Conservation (phyloP, 1,140 invertebrate genomes). For the Drosophila funebris region DNA sequence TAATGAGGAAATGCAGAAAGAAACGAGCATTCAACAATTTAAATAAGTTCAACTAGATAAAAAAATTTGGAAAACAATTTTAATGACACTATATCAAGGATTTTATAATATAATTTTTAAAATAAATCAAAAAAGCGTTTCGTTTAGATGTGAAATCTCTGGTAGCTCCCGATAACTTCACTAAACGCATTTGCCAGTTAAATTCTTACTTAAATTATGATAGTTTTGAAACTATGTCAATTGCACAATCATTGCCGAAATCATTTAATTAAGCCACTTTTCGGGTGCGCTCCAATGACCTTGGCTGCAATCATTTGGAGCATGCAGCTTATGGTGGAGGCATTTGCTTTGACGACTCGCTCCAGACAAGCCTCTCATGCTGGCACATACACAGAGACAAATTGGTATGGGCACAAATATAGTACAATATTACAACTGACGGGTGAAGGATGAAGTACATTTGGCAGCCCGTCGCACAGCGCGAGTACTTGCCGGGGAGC, state of each 20-base stretch:
- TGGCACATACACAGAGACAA: slow-evolving; percentile 14
- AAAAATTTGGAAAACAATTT: background rate
- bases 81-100: background rate
- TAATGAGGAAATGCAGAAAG: background rate
- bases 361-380: background rate
- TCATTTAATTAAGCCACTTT: slow-evolving; percentile 37
- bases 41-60: slow-evolving; percentile 3
- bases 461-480: slow-evolving; percentile 51
- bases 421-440: slow-evolving; percentile 51
- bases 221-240: slow-evolving; percentile 7
- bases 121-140: no score
- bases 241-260: slow-evolving; percentile 1
- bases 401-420: slow-evolving; percentile 43
- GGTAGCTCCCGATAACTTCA: no score
- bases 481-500: slow-evolving; percentile 29
- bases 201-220: no score
- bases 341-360: slow-evolving; percentile 60
- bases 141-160: no score
- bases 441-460: slow-evolving; percentile 57
- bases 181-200: no score
- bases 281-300: slow-evolving; percentile 21
- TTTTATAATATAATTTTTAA: no score
- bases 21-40: slow-evolving; percentile 16
- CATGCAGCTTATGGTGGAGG: slow-evolving; percentile 32
- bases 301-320: slow-evolving; percentile 19